Base-by-base conservation (phyloP, 2,797 vertebrate genomes). In the Gastrophryne carolinensis region DNA sequence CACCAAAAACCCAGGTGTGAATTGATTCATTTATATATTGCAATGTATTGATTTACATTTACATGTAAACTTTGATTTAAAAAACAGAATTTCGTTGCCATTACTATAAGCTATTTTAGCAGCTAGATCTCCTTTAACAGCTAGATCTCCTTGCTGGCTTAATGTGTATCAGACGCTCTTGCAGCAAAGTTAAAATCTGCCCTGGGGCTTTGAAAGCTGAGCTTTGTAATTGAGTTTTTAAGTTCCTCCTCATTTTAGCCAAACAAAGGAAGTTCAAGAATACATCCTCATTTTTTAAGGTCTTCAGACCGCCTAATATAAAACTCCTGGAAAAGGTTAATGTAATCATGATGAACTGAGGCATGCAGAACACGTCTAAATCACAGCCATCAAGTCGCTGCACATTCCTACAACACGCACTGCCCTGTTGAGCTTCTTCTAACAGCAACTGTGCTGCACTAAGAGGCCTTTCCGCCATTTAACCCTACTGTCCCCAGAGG, bases 301-400 rank as follows among this genome's bases (percentile, higher is more conserved):
- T 71, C 74, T 71, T 77, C 74, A 77, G 74, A 72, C 67, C 24
- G 61, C 60, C 68, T 64, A 78, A 78, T 78, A 35, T 78, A 62
- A 78, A 72, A 78, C 68, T 78, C 75, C 75, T 78, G 75, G 67
- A 78, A 72, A 78, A 78, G 75, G 75, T 78, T 78, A 78, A 78
- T 78, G 75, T 78, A 78, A 78, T 72, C 67, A 72, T 72, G 68
- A 72, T 78, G 75, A 72, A 78, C 50, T 78, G 75, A 78, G 75
- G 75, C 75, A 77, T 71, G 74, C 74, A 78, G 75, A 78, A 78
- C 75, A 78, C 61, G 75, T 78, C 75, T 78, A 78, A 78, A 78
- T 78, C 75, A 72, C 66, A 78, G 68, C 74, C 66, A 77, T 77
- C 74, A 72, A 78, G 75, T 60, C 39, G 26, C 67, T 71, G 68